Base-by-base conservation (phyloP, 2,888 invertebrate genomes). In the Slavum lentiscoides region DNA sequence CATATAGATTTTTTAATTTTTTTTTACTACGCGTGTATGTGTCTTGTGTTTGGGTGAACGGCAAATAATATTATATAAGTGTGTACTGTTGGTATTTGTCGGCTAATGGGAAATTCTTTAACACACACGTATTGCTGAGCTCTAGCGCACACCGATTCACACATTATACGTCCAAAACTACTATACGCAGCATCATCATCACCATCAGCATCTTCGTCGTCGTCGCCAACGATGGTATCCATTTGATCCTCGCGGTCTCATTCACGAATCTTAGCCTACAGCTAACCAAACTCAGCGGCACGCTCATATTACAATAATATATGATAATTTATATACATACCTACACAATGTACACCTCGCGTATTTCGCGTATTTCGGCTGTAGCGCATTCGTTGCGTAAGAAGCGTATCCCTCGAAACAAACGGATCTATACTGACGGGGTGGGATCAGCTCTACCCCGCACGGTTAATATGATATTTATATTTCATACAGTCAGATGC, bases 231-330 rank as follows among this genome's bases (percentile, higher is more conserved):
- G 64, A 21, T 21, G 9, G 3, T 23, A 23, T 15, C 21, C 62
- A 67, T 49, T 49, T 49, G 21, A 49, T 49, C 4, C 67, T 49
- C n/a, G n/a, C n/a, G n/a, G n/a, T n/a, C 67, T 68, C 67, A 23
- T 68, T 49, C 49, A 49, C 23, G 17, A 68, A 68, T 49, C 17
- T 49, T 49, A 21, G 67, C 4, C 49, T 17, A 49, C 23, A 17
- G 49, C 49, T 15, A 49, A 68, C 49, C 49, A 23, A 55, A 55
- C 55, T 4, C 69, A 37, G n/a, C 49, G 23, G 23, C 69, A 7
- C 2, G 6, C 43, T 7, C 30, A 2, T 30, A 4, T 30, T 43
- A 43, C 43, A 43, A 43, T 9, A 7, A 9, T 43, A 30, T 43
- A 43, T 43, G 3, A 43, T 43, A 43, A 9, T 2, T 43, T 9